A percentile compares a stretch with the other conserved stretches of the same genome.
phyloP scores from a whole-genome alignment of 2,113 vertebrate species.

The Furnarius figulus region DNA sequence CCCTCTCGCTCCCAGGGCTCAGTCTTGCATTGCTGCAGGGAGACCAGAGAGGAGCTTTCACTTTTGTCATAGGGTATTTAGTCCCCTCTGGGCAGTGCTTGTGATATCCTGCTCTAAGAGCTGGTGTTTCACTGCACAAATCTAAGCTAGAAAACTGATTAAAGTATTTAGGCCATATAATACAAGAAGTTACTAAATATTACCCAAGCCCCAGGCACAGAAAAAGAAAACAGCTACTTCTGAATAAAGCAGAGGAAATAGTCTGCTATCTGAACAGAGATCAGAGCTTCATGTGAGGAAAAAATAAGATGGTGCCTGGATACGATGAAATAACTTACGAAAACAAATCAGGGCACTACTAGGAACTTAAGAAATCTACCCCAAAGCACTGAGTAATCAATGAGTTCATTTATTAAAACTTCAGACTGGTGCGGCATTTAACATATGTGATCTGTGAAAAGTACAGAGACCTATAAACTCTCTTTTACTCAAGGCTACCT shows the following conservation, averaged over 20 bases:
- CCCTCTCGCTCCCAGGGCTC: background rate
- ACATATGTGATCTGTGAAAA: background rate
- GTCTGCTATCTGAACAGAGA: background rate
- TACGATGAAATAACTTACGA: background rate
- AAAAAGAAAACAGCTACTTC: background rate
- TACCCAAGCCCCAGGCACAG: background rate
- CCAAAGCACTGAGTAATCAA: background rate
- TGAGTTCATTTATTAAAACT: background rate
- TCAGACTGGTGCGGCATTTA: background rate
- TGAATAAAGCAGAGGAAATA: background rate
- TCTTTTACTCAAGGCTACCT: background rate
- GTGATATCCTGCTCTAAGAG: background rate
- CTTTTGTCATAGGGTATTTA: background rate
- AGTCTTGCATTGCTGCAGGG: background rate
- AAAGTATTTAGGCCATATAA: background rate
- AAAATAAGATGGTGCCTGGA: background rate
- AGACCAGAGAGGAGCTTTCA: background rate
- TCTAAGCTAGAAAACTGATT: background rate
- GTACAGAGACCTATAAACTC: background rate
- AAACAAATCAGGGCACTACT: background rate
- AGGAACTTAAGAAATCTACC: background rate
- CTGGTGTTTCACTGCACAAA: background rate
- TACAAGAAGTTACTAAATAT: background rate
- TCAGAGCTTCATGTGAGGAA: background rate
- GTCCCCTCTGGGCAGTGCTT: background rate